Conservation (phyloP, 2,113 vertebrate species). For the Accipiter cooperii region DNA sequence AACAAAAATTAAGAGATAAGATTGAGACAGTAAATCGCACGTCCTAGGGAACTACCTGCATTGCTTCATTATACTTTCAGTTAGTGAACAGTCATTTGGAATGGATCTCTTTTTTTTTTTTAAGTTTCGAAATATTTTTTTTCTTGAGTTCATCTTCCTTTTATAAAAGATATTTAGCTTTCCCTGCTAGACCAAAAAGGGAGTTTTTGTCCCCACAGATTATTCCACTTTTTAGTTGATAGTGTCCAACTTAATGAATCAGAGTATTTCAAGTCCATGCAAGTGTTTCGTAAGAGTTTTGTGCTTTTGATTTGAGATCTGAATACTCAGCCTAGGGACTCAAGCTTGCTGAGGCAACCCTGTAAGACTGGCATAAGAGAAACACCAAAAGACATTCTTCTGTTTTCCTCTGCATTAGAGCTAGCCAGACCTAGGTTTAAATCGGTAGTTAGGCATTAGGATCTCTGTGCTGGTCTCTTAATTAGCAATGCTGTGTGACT, state of each 20-base stretch:
- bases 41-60: neutral
- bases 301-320: neutral
- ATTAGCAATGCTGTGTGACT: neutral
- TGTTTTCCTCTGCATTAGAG: neutral
- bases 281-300: neutral
- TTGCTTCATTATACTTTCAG: neutral
- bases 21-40: neutral
- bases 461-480: neutral
- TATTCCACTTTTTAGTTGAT: neutral
- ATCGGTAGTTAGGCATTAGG: neutral
- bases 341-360: neutral
- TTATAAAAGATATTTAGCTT: neutral
- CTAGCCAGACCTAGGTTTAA: neutral
- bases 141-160: neutral
- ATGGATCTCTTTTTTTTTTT: neutral
- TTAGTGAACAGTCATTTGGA: neutral
- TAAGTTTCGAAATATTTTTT: neutral
- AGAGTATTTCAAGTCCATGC: neutral
- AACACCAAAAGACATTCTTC: neutral
- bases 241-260: neutral
- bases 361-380: neutral
- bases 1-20: neutral
- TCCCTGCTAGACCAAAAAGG: neutral
- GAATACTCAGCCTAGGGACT: neutral
- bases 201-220: neutral